Evolutionary conservation across 1,140 invertebrate species (phyloP).

Genomic region (Arctopsyche grandis): DNA sequence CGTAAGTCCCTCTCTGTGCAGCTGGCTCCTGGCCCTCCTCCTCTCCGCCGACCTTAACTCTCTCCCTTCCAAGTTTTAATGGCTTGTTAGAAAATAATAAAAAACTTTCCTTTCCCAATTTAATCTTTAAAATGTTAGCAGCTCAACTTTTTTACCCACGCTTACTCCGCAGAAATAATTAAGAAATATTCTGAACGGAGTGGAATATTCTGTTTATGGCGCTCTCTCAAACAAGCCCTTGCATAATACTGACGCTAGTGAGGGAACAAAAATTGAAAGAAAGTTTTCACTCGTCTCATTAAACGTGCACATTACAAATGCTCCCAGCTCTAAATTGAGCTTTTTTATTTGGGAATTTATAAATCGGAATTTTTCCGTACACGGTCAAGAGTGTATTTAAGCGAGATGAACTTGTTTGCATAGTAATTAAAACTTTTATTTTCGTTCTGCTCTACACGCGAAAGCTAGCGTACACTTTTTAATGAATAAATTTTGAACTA

Average conservation of each 20-base stretch:
- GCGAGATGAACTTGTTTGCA: constrained; percentile 28
- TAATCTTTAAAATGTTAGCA: constrained; percentile 45
- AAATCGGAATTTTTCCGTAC: constrained; percentile 11
- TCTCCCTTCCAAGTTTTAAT: constrained; percentile 38
- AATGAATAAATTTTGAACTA: constrained; percentile 5
- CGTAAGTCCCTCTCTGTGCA: constrained; percentile 38
- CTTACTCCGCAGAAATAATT: constrained; percentile 25
- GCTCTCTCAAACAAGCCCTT: neutral
- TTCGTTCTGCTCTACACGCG: neutral
- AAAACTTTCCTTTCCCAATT: constrained; percentile 44
- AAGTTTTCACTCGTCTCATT: constrained; percentile 1
- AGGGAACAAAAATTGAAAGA: neutral
- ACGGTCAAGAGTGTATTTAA: constrained; percentile 15
- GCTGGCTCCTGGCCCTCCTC: constrained; percentile 33
- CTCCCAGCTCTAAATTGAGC: neutral
- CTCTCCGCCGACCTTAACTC: constrained; percentile 26
- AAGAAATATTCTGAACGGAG: constrained; percentile 11
- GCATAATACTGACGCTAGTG: constrained; percentile 3
- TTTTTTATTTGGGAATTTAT: neutral
- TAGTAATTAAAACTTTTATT: constrained; percentile 28
- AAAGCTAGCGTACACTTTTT: neutral
- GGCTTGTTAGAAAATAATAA: constrained; percentile 47
- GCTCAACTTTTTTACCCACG: constrained; percentile 10
- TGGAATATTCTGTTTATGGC: constrained; percentile 14
- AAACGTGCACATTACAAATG: neutral